Percentiles rank a stretch among this genome's conserved stretches.
Evolutionary conservation across 1,140 invertebrate species (phyloP).

Genomic region (Solen grandis): DNA sequence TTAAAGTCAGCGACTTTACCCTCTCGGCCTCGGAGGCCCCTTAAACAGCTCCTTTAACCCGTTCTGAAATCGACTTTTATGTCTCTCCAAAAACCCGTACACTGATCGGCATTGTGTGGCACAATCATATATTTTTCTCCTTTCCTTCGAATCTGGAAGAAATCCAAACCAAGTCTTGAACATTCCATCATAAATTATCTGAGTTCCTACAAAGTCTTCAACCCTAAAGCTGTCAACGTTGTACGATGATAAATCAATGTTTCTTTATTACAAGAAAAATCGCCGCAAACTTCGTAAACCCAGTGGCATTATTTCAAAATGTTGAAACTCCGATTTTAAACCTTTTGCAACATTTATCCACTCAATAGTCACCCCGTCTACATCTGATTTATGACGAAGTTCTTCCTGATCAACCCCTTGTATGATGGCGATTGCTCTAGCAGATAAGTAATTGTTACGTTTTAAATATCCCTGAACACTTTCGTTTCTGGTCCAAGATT

Average conservation of each 20-base stretch:
- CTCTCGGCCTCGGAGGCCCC: too few relatives aligned
- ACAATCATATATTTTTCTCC: constrained; percentile 8
- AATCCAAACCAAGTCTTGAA: constrained; percentile 9
- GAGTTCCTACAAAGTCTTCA: background rate
- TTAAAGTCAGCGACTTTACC: too few relatives aligned
- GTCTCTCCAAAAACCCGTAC: background rate
- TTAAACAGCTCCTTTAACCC: background rate
- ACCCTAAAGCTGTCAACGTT: background rate
- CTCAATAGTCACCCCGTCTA: too few relatives aligned
- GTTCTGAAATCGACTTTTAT: background rate
- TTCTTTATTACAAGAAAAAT: constrained; percentile 5
- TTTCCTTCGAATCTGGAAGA: background rate
- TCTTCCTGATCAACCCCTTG: too few relatives aligned
- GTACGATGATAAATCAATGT: background rate
- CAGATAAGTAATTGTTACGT: too few relatives aligned
- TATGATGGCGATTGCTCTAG: too few relatives aligned
- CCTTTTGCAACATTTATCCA: too few relatives aligned
- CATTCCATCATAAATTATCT: constrained; percentile 12
- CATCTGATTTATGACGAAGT: background rate
- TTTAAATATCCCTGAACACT: constrained; percentile 1
- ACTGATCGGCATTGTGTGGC: background rate
- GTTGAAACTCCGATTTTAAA: background rate
- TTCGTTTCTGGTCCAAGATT: background rate
- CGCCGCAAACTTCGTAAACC: background rate
- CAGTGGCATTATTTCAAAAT: constrained; percentile 9